phyloP scores from a whole-genome alignment of 2,888 invertebrate genomes.

The Euplagia quadripunctaria region DNA sequence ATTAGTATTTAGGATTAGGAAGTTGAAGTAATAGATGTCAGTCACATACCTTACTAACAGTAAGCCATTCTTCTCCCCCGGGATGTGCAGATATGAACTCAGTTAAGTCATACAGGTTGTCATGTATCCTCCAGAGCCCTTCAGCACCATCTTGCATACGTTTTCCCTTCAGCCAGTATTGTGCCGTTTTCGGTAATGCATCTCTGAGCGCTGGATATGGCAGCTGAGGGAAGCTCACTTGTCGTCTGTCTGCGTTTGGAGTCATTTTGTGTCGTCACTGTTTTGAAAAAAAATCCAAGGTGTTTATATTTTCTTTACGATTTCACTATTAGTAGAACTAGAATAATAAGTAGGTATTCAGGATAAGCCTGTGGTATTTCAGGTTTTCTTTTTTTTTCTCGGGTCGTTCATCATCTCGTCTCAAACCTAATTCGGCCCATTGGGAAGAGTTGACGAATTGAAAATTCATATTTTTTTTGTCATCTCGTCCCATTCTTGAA shows the following conservation, averaged over 20 bases:
- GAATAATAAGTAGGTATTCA: not conserved
- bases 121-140: constrained; percentile 92
- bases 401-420: too few species aligned
- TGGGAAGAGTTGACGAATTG: too few species aligned
- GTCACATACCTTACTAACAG: constrained; percentile 87
- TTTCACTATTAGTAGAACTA: not conserved
- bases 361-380: too few species aligned
- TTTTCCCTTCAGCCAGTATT: constrained; percentile 90
- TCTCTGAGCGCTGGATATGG: constrained; percentile 83
- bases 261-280: constrained; percentile 60
- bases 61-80: constrained; percentile 93
- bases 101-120: constrained; percentile 94
- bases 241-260: constrained; percentile 65
- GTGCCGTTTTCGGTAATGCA: constrained; percentile 71
- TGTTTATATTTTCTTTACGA: not conserved
- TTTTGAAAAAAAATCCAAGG: not conserved
- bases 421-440: too few species aligned
- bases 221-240: constrained; percentile 83
- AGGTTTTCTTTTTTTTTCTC: too few species aligned
- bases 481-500: too few species aligned
- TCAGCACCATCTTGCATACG: constrained; percentile 91
- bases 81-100: constrained; percentile 94
- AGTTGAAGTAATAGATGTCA: not conserved
- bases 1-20: not conserved
- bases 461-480: too few species aligned